A percentile compares a stretch with the other conserved stretches of the same genome.
phyloP scores from a whole-genome alignment of 2,113 vertebrate genomes.

The Pseudonaja textilis region DNA sequence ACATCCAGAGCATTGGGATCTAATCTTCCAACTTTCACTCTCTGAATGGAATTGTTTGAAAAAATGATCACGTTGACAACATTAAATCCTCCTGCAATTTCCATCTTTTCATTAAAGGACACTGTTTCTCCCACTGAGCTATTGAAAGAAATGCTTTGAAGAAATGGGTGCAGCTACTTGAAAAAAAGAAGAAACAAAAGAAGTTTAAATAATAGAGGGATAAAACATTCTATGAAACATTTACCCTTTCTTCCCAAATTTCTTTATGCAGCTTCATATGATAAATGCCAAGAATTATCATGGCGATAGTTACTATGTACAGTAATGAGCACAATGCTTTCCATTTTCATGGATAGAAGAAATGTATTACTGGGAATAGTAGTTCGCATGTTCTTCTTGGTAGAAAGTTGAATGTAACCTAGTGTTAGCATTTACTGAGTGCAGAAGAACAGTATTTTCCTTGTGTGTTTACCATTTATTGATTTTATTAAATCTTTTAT shows the following conservation, averaged over 20 bases:
- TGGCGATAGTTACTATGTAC: not conserved
- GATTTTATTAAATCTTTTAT: not conserved
- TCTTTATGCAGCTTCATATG: not conserved
- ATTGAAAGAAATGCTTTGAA: not conserved
- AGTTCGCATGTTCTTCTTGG: not conserved
- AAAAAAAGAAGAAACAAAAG: not conserved
- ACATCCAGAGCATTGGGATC: not conserved
- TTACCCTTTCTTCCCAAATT: not conserved
- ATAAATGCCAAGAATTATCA: not conserved
- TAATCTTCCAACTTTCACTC: not conserved
- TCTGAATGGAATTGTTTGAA: not conserved
- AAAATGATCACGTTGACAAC: not conserved
- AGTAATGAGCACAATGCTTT: not conserved
- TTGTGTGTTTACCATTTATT: not conserved
- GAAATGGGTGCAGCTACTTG: conserved; percentile 1
- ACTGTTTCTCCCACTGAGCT: not conserved
- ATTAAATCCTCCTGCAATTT: not conserved
- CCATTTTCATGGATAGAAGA: not conserved
- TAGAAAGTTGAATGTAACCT: not conserved
- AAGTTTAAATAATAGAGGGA: not conserved
- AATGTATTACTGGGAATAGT: not conserved
- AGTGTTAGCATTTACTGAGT: not conserved
- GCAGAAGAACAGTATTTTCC: not conserved
- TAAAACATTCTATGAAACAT: not conserved
- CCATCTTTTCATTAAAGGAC: not conserved